These are phyloP conservation scores for Stomatorhinus ivindoensis DNA, from an alignment of 2,113 vertebrate species.

Conservation along the genomic window DNA sequence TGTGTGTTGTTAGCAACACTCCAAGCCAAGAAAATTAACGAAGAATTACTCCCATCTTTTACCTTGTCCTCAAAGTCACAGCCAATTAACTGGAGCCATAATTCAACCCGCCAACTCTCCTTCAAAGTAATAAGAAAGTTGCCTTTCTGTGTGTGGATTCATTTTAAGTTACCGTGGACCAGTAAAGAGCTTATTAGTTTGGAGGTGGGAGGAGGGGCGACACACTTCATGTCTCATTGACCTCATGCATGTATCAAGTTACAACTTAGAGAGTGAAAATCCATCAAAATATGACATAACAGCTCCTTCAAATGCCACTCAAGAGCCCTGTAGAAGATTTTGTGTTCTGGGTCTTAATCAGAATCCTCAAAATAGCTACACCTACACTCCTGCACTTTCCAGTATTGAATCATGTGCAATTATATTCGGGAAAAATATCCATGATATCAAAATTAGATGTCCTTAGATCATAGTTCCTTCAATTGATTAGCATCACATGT, in stretches of 20 bases:
- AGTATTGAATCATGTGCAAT: background rate
- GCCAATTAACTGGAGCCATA: slow-evolving; percentile 19
- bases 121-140: slow-evolving; percentile 15
- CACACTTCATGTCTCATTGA: background rate
- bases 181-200: slow-evolving; percentile 9
- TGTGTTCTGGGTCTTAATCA: background rate
- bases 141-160: background rate
- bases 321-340: background rate
- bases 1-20: slow-evolving; percentile 8
- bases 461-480: background rate
- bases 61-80: slow-evolving; percentile 15
- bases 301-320: background rate
- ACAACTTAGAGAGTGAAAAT: background rate
- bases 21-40: slow-evolving; percentile 19
- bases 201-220: background rate
- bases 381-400: background rate
- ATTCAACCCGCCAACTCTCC: slow-evolving; percentile 8
- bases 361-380: background rate
- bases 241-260: background rate
- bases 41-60: slow-evolving; percentile 15
- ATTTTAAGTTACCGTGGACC: background rate
- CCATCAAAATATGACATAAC: background rate
- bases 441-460: background rate
- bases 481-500: background rate
- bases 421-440: background rate